Conservation (phyloP, 2,888 invertebrate species). For the Nomada fucata region DNA sequence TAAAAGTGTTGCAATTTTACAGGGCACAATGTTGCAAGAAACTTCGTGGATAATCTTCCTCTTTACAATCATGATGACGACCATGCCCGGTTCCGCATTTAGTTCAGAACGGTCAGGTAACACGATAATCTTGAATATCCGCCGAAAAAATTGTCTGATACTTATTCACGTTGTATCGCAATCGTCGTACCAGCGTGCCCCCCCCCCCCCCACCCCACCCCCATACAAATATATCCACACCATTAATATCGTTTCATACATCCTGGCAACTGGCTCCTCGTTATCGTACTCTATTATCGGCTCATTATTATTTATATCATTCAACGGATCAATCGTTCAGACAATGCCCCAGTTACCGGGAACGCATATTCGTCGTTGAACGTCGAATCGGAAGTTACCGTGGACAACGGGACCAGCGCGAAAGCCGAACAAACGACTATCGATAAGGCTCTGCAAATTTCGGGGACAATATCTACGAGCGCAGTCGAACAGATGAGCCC, state of each 20-base stretch:
- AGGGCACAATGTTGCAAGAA: constrained; percentile 16
- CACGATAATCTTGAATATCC: too few relatives aligned
- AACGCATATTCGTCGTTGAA: constrained; percentile 40
- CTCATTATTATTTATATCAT: too few relatives aligned
- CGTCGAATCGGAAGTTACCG: constrained; percentile 23
- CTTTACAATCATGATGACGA: not conserved
- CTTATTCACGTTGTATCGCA: too few relatives aligned
- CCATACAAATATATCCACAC: too few relatives aligned
- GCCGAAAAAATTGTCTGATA: too few relatives aligned
- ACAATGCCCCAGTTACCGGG: constrained; percentile 24
- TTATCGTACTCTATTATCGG: too few relatives aligned
- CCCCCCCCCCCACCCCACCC: too few relatives aligned
- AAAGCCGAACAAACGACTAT: constrained; percentile 50
- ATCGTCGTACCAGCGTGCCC: too few relatives aligned
- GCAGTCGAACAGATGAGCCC: constrained; percentile 36
- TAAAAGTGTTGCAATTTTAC: not conserved
- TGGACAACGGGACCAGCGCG: constrained; percentile 41
- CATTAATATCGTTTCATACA: not conserved
- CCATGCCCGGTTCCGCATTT: constrained; percentile 25
- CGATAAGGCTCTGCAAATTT: constrained; percentile 55
- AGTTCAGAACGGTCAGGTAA: constrained; percentile 38
- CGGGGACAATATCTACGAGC: constrained; percentile 47
- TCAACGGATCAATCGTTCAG: not conserved
- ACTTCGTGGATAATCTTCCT: not conserved
- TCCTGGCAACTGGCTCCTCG: not conserved